A percentile compares a stretch with the other conserved stretches of the same genome.
Conservation (phyloP, 2,113 vertebrate genomes). For the Saccopteryx leptura region DNA sequence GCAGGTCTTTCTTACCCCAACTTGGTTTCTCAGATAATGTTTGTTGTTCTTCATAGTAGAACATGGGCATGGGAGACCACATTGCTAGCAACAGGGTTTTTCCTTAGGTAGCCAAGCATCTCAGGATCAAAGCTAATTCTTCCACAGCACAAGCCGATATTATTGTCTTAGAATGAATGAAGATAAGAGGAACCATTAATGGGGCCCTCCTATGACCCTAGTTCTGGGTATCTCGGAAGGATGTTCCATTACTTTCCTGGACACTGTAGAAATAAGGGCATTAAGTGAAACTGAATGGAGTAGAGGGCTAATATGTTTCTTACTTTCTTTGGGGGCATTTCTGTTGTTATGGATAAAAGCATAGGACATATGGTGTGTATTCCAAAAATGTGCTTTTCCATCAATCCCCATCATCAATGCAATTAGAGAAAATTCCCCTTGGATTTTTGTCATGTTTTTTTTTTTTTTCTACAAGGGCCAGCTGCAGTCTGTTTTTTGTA, state of each 20-base stretch:
- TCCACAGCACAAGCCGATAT: neutral
- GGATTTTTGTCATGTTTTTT: conserved; percentile 24
- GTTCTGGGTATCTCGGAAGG: neutral
- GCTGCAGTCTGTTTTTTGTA: conserved; percentile 40
- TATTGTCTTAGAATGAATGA: neutral
- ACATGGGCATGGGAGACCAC: neutral
- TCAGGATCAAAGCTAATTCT: neutral
- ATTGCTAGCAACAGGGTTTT: neutral
- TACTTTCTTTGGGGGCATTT: conserved; percentile 15
- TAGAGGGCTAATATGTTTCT: neutral
- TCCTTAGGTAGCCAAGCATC: neutral
- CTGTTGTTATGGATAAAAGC: conserved; percentile 33
- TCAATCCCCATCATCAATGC: neutral
- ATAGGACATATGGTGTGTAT: neutral
- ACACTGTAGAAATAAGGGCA: neutral
- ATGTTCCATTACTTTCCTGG: neutral
- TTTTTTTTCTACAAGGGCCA: conserved; percentile 19
- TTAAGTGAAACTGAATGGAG: neutral
- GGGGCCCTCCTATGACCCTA: neutral
- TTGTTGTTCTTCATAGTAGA: neutral
- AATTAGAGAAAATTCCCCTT: conserved; percentile 32
- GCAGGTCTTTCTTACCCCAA: neutral
- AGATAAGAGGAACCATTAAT: neutral
- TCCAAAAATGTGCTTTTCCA: conserved; percentile 43
- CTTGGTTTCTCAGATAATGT: neutral